Evolutionary conservation across 2,797 vertebrate genomes (phyloP).

Genomic region (Avahi laniger): DNA sequence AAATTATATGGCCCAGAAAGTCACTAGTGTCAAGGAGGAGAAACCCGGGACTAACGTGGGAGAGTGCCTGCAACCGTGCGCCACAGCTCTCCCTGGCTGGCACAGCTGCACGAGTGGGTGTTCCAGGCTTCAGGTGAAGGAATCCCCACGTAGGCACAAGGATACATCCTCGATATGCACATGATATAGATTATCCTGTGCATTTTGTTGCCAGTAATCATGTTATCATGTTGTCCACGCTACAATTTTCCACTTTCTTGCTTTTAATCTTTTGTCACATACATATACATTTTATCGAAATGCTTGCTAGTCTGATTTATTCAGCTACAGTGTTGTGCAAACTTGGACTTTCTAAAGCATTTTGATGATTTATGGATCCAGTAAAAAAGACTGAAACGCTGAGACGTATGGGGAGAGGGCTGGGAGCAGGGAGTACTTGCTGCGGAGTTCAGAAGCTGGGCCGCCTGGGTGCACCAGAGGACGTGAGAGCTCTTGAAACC

Average conservation of each 20-base stretch:
- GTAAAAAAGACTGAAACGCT: background rate
- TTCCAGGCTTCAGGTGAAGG: no score
- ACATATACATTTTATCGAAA: background rate
- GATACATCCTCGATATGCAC: fast-evolving
- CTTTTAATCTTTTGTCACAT: background rate
- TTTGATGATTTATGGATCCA: background rate
- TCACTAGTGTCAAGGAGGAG: background rate
- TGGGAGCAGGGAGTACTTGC: background rate
- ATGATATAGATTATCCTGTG: fast-evolving
- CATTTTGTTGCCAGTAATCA: background rate
- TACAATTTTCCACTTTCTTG: background rate
- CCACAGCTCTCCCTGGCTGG: background rate
- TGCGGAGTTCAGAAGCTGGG: background rate
- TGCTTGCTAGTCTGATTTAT: background rate
- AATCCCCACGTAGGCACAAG: background rate
- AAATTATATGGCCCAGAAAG: background rate
- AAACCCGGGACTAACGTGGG: background rate
- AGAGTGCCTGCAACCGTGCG: background rate
- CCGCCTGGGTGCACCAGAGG: background rate
- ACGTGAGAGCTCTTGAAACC: background rate
- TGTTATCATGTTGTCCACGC: background rate
- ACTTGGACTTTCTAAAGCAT: background rate
- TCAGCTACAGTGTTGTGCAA: background rate
- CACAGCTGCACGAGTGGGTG: fast-evolving
- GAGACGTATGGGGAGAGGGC: background rate